A percentile compares a stretch with the other conserved stretches of the same genome.
Conservation (phyloP, 1,140 invertebrate genomes). For the Brachionus asplanchnoidis region DNA sequence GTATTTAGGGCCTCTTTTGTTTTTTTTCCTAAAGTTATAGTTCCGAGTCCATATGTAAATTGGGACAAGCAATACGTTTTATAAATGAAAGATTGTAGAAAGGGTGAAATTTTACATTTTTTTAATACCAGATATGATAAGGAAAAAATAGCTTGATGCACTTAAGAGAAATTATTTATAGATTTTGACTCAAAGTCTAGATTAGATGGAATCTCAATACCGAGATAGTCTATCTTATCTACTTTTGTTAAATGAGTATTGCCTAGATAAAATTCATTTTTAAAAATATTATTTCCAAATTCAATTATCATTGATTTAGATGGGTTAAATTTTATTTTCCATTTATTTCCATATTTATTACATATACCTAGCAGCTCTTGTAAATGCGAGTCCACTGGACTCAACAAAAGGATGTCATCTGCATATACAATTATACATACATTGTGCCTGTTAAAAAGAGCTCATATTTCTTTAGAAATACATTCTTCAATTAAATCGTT, state of each 20-base stretch:
- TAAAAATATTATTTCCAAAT: background rate
- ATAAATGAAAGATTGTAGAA: background rate
- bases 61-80: background rate
- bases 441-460: background rate
- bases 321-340: background rate
- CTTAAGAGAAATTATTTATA: background rate
- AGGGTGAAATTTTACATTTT: background rate
- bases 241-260: background rate
- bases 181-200: background rate
- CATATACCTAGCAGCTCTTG: background rate
- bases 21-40: background rate
- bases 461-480: background rate
- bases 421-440: background rate
- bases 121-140: background rate
- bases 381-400: background rate
- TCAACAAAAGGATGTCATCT: background rate
- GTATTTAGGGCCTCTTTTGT: background rate
- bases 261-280: background rate
- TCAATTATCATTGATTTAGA: background rate
- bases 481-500: slow-evolving; percentile 3
- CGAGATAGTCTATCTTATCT: background rate
- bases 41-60: background rate
- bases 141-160: background rate
- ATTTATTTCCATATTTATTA: background rate
- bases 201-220: background rate